phyloP scores from a whole-genome alignment of 2,113 vertebrate species.

The Mesitornis unicolor region DNA sequence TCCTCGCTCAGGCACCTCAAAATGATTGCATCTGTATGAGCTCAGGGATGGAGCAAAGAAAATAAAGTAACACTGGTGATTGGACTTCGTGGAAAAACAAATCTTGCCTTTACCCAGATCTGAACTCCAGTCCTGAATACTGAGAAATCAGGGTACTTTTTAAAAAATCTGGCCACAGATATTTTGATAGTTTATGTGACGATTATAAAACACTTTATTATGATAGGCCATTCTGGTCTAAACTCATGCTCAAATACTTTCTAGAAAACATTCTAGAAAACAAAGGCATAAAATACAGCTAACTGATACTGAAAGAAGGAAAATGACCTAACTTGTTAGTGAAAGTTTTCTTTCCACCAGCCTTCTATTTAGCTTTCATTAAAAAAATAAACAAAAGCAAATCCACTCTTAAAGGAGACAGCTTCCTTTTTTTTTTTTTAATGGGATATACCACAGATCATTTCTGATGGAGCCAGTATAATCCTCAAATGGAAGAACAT shows the following conservation, averaged over 20 bases:
- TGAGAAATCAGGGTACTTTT: neutral
- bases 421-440: neutral
- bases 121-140: neutral
- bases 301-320: neutral
- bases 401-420: neutral
- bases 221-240: neutral
- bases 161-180: neutral
- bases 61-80: neutral
- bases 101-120: neutral
- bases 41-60: neutral
- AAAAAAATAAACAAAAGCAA: neutral
- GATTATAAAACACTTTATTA: neutral
- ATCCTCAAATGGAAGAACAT: neutral
- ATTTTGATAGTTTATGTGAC: neutral
- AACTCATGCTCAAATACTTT: neutral
- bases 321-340: neutral
- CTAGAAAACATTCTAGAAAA: neutral
- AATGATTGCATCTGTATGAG: neutral
- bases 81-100: neutral
- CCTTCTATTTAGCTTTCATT: neutral
- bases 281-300: neutral
- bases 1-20: neutral
- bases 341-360: neutral
- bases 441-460: neutral
- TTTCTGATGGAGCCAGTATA: neutral